Evolutionary conservation across 2,797 vertebrate genomes (phyloP).

Genomic region (Molossus molossus): DNA sequence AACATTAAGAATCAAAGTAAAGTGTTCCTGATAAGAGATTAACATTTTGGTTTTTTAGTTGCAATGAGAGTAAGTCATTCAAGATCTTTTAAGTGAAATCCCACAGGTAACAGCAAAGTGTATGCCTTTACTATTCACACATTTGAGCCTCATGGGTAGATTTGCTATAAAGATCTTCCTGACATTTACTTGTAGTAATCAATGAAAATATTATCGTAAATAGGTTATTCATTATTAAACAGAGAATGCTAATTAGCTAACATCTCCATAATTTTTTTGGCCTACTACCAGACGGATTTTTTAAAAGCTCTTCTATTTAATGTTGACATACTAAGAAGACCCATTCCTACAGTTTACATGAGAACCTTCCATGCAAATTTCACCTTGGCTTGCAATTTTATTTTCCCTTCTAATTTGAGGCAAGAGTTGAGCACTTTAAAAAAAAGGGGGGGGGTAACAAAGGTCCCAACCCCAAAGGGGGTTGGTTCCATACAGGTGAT

Average conservation of each 20-base stretch:
- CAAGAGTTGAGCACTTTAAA: background rate
- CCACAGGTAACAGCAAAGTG: background rate
- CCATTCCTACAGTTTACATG: background rate
- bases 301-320: conserved; percentile 26
- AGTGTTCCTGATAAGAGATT: background rate
- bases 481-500: background rate
- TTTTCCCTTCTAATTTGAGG: conserved; percentile 1
- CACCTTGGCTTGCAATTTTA: background rate
- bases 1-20: conserved; percentile 8
- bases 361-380: conserved; percentile 17
- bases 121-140: background rate
- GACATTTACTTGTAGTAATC: background rate
- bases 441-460: background rate
- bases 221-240: background rate
- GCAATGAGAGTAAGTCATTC: background rate
- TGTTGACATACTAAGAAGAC: conserved; percentile 8
- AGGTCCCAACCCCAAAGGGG: background rate
- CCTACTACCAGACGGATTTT: background rate
- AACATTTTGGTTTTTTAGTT: background rate
- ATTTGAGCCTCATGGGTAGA: background rate
- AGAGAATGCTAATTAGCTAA: background rate
- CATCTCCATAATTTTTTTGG: background rate
- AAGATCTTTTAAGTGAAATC: conserved; percentile 6
- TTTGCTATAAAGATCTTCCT: background rate
- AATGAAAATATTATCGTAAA: background rate